These are phyloP conservation scores for Octodonta nipae DNA, from an alignment of 2,888 invertebrate genomes.

Conservation along the genomic window DNA sequence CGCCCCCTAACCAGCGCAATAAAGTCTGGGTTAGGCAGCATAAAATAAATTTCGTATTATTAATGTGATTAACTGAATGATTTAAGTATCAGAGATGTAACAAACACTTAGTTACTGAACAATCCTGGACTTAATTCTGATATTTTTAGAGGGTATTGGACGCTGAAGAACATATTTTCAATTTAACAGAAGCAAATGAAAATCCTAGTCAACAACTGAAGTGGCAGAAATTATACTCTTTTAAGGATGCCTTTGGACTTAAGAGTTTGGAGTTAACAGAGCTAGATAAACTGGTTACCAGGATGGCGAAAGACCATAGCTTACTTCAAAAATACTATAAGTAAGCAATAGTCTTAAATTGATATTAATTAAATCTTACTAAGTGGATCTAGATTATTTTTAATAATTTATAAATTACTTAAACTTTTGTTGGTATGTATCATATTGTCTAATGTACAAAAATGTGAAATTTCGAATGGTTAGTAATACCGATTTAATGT, in stretches of 20 bases:
- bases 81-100: not conserved
- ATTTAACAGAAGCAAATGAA: constrained; percentile 59
- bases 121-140: constrained; percentile 4
- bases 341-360: constrained; percentile 34
- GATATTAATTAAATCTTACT: too few species aligned
- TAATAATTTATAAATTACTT: too few species aligned
- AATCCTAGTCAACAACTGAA: constrained; percentile 36
- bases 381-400: too few species aligned
- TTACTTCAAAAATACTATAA: constrained; percentile 32
- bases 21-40: too few species aligned
- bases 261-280: constrained; percentile 47
- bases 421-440: too few species aligned
- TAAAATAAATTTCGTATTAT: too few species aligned
- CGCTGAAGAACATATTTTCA: constrained; percentile 59
- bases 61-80: too few species aligned
- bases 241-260: constrained; percentile 51
- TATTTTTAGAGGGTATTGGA: constrained; percentile 45
- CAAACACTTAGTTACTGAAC: not conserved
- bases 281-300: constrained; percentile 45
- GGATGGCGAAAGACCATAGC: constrained; percentile 43
- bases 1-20: too few species aligned
- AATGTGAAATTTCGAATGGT: too few species aligned
- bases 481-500: too few species aligned
- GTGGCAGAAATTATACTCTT: constrained; percentile 63
- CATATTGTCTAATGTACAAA: too few species aligned